A percentile compares a stretch with the other conserved stretches of the same genome.
Evolutionary conservation across 2,888 invertebrate genomes (phyloP).

Genomic region (Coenonympha arcania): DNA sequence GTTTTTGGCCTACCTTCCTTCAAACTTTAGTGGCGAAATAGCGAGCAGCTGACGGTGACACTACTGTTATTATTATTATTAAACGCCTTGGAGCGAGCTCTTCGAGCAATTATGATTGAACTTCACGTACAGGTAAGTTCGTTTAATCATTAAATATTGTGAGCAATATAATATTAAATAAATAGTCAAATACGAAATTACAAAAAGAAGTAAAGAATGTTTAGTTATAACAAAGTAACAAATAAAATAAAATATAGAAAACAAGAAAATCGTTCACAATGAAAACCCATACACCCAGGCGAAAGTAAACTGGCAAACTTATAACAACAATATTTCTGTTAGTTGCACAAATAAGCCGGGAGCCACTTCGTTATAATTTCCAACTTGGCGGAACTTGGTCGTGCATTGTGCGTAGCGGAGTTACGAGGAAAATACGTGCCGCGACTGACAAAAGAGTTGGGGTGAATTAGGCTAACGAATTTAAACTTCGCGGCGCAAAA

Average conservation of each 20-base stretch:
- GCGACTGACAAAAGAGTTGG: conserved; percentile 32
- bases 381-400: conserved; percentile 29
- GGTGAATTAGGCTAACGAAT: conserved; percentile 35
- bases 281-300: not conserved
- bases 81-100: too few relatives aligned
- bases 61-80: too few relatives aligned
- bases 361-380: conserved; percentile 35
- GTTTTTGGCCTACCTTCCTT: too few relatives aligned
- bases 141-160: too few relatives aligned
- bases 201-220: too few relatives aligned
- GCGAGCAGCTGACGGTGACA: too few relatives aligned
- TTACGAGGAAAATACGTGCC: conserved; percentile 42
- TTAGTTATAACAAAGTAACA: too few relatives aligned
- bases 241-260: not conserved
- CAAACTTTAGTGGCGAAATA: too few relatives aligned
- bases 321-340: conserved; percentile 28
- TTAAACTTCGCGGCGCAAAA: conserved; percentile 23
- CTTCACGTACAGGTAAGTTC: too few relatives aligned
- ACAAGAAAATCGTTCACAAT: conserved; percentile 1
- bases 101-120: too few relatives aligned
- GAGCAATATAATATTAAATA: too few relatives aligned
- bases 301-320: conserved; percentile 14
- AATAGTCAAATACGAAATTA: too few relatives aligned
- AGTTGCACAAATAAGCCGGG: conserved; percentile 23
- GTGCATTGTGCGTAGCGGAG: conserved; percentile 33